These are phyloP conservation scores for Menidia beryllina DNA, from an alignment of 2,113 vertebrate genomes.

Conservation along the genomic window DNA sequence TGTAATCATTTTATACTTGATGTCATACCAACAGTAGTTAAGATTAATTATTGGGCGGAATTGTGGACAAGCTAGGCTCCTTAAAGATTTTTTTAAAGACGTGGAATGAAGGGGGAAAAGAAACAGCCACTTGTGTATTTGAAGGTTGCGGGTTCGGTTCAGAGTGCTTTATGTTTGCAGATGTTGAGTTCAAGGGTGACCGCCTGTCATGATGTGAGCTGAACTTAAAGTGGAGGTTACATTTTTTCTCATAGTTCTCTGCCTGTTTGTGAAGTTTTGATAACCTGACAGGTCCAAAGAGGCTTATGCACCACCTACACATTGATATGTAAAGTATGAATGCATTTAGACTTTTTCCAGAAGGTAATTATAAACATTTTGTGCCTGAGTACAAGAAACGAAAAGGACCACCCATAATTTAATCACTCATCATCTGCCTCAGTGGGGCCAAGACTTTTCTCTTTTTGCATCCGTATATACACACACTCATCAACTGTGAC, in stretches of 20 bases:
- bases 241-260: constrained; percentile 27
- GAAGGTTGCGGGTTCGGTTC: constrained; percentile 59
- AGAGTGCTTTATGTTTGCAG: constrained; percentile 57
- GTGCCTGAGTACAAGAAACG: constrained; percentile 30
- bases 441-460: constrained; percentile 43
- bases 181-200: constrained; percentile 56
- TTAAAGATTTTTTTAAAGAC: constrained; percentile 21
- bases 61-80: constrained; percentile 16
- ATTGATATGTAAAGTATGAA: constrained; percentile 11
- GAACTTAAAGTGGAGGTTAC: constrained; percentile 52
- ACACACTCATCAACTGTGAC: constrained; percentile 35
- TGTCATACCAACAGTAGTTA: constrained; percentile 17
- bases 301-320: constrained; percentile 2
- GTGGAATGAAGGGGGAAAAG: constrained; percentile 11
- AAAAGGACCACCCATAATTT: constrained; percentile 63
- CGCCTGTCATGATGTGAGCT: constrained; percentile 49
- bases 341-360: not conserved
- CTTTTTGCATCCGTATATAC: constrained; percentile 26
- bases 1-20: not conserved
- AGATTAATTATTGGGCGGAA: constrained; percentile 13
- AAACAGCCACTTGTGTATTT: constrained; percentile 48
- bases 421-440: constrained; percentile 41
- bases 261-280: constrained; percentile 13
- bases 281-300: constrained; percentile 6
- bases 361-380: constrained; percentile 9